phyloP scores from a whole-genome alignment of 2,113 vertebrate species.

The Protomyctophum bolini region DNA sequence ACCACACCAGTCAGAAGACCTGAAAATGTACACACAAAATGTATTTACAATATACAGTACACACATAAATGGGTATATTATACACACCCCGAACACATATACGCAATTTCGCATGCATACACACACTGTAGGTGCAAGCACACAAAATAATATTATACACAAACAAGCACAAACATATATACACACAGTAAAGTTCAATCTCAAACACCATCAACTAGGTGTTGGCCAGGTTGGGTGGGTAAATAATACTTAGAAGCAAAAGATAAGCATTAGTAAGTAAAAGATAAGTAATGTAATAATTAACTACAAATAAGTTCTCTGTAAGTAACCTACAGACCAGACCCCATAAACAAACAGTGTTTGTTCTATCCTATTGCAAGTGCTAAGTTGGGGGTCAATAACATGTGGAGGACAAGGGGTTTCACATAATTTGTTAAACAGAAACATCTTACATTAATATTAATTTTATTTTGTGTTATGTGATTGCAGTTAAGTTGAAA shows the following conservation, averaged over 20 bases:
- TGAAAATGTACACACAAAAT: constrained; percentile 46
- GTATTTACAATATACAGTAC: no score
- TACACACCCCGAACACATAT: no score
- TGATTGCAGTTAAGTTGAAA: constrained; percentile 14
- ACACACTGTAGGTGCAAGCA: constrained; percentile 1
- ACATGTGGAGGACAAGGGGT: neutral
- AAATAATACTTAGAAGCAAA: constrained; percentile 25
- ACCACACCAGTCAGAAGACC: constrained; percentile 96
- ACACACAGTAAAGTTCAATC: no score
- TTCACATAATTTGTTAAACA: neutral
- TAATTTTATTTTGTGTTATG: fast-evolving
- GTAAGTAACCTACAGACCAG: constrained; percentile 1
- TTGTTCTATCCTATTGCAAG: neutral
- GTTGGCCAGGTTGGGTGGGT: neutral
- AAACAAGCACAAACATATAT: no score
- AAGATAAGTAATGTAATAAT: neutral
- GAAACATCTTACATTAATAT: no score
- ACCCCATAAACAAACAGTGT: neutral
- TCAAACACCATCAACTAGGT: constrained; percentile 1
- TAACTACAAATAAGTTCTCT: neutral
- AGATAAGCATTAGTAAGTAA: neutral
- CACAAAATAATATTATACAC: no score
- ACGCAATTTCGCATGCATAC: no score
- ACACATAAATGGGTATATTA: no score
- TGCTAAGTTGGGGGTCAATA: neutral